Conservation (phyloP, 2,888 invertebrate genomes). For the Drosophila atripex region DNA sequence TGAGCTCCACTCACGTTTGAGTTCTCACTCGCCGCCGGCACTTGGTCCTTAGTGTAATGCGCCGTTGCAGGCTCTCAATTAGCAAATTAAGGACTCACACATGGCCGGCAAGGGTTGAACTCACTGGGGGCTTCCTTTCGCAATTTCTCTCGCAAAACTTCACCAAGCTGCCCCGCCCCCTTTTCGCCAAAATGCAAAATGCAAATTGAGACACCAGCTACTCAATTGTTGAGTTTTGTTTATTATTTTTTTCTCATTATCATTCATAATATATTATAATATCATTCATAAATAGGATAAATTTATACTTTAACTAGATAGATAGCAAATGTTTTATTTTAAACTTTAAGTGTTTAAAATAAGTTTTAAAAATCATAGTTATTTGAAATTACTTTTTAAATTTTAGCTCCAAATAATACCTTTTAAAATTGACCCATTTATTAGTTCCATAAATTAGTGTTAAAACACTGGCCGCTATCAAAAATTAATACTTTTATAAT, state of each 20-base stretch:
- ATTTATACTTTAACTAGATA: too few relatives aligned
- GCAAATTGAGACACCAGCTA: not conserved
- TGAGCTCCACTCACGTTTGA: not conserved
- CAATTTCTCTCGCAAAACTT: not conserved
- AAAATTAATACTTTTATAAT: not conserved
- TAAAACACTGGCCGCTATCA: not conserved
- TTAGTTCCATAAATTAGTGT: not conserved
- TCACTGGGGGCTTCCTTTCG: not conserved
- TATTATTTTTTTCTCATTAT: too few relatives aligned
- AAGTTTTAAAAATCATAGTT: too few relatives aligned
- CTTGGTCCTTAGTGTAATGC: slow-evolving; percentile 39
- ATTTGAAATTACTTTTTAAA: too few relatives aligned
- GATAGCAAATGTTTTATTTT: too few relatives aligned
- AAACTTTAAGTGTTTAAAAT: too few relatives aligned
- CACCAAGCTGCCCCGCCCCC: not conserved
- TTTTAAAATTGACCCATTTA: not conserved
- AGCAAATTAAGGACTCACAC: slow-evolving; percentile 62
- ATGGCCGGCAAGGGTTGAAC: slow-evolving; percentile 1
- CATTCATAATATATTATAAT: too few relatives aligned
- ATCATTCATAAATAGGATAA: too few relatives aligned
- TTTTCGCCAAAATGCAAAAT: slow-evolving; percentile 3
- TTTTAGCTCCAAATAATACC: not conserved
- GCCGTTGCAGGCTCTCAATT: slow-evolving; percentile 71
- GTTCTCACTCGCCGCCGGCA: not conserved
- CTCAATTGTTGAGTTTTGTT: not conserved